Evolutionary conservation across 2,888 invertebrate species (phyloP).

Genomic region (Steinernema scapterisci): DNA sequence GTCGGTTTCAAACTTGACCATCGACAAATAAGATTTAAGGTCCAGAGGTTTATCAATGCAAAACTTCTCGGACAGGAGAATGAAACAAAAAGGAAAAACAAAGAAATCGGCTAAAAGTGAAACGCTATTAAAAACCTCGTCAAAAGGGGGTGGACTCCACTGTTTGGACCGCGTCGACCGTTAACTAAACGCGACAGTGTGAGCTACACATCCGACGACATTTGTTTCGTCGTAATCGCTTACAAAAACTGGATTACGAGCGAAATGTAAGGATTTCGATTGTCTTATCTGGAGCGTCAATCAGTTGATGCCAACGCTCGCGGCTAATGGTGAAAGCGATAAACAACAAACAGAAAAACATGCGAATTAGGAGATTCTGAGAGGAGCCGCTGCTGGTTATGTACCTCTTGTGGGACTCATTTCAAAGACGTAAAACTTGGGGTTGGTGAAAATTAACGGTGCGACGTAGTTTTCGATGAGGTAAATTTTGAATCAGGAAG

Average conservation of each 20-base stretch:
- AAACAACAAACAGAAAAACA: background rate
- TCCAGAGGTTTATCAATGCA: too few relatives aligned
- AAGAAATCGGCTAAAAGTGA: background rate
- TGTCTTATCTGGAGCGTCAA: slow-evolving; percentile 21
- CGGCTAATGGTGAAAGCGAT: background rate
- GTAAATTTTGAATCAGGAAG: too few relatives aligned
- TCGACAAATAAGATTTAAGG: too few relatives aligned
- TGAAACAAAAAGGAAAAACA: background rate
- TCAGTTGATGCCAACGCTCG: background rate
- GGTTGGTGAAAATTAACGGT: too few relatives aligned
- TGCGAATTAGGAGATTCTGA: background rate
- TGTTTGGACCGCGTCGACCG: background rate
- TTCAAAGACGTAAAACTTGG: too few relatives aligned
- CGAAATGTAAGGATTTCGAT: slow-evolving; percentile 23
- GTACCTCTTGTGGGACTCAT: too few relatives aligned
- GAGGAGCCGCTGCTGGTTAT: background rate
- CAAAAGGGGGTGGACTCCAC: background rate
- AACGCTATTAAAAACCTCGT: background rate
- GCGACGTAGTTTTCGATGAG: too few relatives aligned
- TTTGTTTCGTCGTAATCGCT: slow-evolving; percentile 6
- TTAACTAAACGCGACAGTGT: background rate
- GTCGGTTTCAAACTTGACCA: too few relatives aligned
- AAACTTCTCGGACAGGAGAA: too few relatives aligned
- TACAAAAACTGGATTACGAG: slow-evolving; percentile 28
- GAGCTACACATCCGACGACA: slow-evolving; percentile 23